Percentiles rank a stretch among this genome's conserved stretches.
These are phyloP conservation scores for Proisotoma minuta DNA, from an alignment of 2,888 invertebrate species.

Conservation along the genomic window DNA sequence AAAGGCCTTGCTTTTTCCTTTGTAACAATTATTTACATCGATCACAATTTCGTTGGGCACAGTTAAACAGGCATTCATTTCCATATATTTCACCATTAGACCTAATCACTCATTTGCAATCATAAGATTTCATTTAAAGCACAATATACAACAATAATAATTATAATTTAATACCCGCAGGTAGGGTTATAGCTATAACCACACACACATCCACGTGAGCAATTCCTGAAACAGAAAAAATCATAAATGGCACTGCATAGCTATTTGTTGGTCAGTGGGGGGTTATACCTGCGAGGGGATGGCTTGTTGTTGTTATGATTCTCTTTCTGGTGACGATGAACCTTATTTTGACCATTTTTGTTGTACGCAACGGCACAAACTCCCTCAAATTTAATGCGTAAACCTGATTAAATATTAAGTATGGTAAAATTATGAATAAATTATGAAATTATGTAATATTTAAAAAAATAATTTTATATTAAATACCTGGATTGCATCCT, in stretches of 20 bases:
- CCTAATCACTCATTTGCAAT: too few relatives aligned
- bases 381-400: background rate
- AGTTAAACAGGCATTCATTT: background rate
- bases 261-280: background rate
- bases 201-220: background rate
- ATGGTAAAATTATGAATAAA: background rate
- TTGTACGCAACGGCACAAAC: background rate
- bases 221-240: background rate
- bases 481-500: background rate
- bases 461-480: background rate
- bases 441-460: background rate
- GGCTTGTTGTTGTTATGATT: background rate
- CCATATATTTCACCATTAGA: background rate
- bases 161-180: too few relatives aligned
- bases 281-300: background rate
- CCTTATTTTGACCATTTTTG: background rate
- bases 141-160: too few relatives aligned
- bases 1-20: background rate
- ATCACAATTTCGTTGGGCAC: background rate
- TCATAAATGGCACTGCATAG: background rate
- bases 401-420: background rate
- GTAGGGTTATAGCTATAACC: background rate
- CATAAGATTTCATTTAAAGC: too few relatives aligned
- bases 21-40: background rate
- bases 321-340: background rate